Conservation (phyloP, 2,888 invertebrate genomes). For the Sepioteuthis lessoniana region DNA sequence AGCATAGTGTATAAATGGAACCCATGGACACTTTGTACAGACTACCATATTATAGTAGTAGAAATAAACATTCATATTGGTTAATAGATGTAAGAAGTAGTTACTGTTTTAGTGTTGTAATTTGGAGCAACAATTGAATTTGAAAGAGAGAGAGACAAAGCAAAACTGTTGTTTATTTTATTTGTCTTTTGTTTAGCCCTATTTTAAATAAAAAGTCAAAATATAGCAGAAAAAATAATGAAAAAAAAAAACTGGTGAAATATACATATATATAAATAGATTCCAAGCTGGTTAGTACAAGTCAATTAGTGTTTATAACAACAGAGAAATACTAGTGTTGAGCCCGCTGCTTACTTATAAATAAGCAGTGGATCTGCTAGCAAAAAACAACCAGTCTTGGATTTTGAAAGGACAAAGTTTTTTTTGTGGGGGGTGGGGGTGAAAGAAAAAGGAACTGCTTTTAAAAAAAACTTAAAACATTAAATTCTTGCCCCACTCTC, state of each 20-base stretch:
- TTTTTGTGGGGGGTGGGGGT: not conserved
- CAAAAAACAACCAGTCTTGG: conserved; percentile 20
- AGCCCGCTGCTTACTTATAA: not conserved
- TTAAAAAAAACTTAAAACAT: not conserved
- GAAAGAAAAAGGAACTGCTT: not conserved
- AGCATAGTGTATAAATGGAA: not conserved
- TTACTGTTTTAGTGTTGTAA: not conserved
- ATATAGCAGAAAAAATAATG: not conserved
- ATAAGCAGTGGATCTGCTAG: conserved; percentile 8
- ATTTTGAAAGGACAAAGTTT: not conserved
- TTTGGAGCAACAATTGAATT: not conserved
- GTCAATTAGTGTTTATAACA: not conserved
- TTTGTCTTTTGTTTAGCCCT: not conserved
- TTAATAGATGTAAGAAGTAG: not conserved
- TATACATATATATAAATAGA: not conserved
- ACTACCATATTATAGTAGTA: not conserved
- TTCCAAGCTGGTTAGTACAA: conserved; percentile 23
- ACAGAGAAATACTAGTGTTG: not conserved
- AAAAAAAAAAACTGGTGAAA: not conserved
- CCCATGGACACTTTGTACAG: conserved; percentile 21
- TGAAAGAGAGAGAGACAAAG: not conserved
- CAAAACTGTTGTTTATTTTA: conserved; percentile 21
- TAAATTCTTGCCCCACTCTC: not conserved
- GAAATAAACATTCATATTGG: not conserved
- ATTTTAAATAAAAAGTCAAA: not conserved